Base-by-base conservation (phyloP, 1,140 invertebrate species). In the Zaprionus vittiger region DNA sequence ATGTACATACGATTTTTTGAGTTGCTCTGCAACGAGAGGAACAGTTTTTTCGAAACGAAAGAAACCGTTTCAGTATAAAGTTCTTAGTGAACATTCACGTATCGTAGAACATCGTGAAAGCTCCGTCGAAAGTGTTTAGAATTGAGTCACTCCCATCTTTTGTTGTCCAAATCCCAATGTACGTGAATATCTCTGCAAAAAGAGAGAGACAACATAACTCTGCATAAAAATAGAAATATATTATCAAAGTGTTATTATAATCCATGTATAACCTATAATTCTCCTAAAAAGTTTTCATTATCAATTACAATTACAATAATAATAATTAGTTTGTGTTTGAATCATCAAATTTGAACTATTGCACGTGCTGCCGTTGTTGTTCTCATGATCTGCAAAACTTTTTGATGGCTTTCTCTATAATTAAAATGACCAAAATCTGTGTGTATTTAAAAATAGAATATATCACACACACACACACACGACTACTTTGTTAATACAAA, bases 21-120 rank as follows among this genome's bases (percentile, higher is more conserved):
- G 41, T 37, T 54, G 3, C 9, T 34, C 17, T 69, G 61, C 34
- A 12, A 2, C 15, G 54, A 14, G 54, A 52, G 28, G 72, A 44
- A 20, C 34, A 61, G 5, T 68, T 62, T 73, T 64, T 76, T 34
- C 24, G 66, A 75, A 31, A 56, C 34, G 52, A 52, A 57, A 24
- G 38, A 57, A 71, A 41, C 20, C 49, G 34, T 38, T 66, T 79
- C 63, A 79, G 77, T 79, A 49, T 34, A 67, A 66, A 73, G 62
- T 72, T 72, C 68, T 72, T 44, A 17, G 63, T 76, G 63, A 65
- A 75, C 44, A 76, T 72, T 65, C 73, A 75, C 65, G 62, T 56
- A 57, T 47, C 31, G 44, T 73, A 68, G 2, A 47, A 17, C 31
- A 34, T 17, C 59, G 63, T 64, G 26, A 79, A 79, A 79, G 77